Conservation (phyloP, 2,113 vertebrate genomes). For the Corydoras sp. region DNA sequence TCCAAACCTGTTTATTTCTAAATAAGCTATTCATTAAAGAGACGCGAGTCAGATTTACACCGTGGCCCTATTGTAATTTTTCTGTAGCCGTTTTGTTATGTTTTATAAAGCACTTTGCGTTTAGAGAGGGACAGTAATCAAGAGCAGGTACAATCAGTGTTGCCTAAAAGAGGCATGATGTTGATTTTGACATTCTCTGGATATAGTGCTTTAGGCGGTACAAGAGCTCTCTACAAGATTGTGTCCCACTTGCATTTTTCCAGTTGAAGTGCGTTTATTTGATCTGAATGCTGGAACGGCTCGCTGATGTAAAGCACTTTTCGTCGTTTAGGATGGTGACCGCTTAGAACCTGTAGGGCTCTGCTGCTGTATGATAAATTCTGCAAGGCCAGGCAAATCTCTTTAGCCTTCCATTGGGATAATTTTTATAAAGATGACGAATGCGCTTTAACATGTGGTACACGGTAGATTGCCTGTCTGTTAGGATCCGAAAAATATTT, state of each 20-base stretch:
- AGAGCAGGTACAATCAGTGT: conserved; percentile 3
- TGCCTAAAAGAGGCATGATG: conserved; percentile 1
- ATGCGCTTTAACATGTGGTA: no score
- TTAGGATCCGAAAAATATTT: no score
- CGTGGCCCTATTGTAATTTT: no score
- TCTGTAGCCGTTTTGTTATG: background rate
- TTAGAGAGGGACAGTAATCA: conserved; percentile 10
- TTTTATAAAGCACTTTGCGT: background rate
- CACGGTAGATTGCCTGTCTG: no score
- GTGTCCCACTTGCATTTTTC: background rate
- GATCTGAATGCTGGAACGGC: background rate
- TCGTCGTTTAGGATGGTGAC: background rate
- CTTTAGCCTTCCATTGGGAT: no score
- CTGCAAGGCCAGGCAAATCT: no score
- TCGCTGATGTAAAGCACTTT: background rate
- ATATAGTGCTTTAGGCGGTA: background rate
- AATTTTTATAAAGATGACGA: no score
- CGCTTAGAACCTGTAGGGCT: background rate
- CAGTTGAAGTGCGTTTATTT: conserved; percentile 3
- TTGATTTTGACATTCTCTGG: conserved; percentile 7
- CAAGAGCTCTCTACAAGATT: conserved; percentile 10
- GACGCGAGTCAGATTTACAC: no score
- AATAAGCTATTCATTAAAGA: no score
- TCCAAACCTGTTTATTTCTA: no score
- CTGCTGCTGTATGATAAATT: background rate